Conservation (phyloP, 2,113 vertebrate genomes). For the Solea senegalensis region DNA sequence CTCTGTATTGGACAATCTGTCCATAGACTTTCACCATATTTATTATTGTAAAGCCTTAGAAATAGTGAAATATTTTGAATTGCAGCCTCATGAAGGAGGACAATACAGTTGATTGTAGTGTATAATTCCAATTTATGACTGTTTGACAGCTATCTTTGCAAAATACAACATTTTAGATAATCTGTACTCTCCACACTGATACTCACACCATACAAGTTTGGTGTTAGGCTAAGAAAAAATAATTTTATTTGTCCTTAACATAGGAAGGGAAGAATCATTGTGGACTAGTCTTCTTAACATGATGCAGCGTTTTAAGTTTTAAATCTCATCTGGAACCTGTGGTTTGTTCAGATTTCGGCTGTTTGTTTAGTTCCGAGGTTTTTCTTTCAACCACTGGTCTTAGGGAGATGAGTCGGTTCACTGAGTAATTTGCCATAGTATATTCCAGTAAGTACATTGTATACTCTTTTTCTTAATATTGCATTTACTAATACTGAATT, state of each 20-base stretch:
- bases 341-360: slow-evolving; percentile 60
- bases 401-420: slow-evolving; percentile 71
- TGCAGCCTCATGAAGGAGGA: slow-evolving; percentile 63
- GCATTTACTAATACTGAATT: slow-evolving; percentile 92
- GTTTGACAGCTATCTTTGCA: slow-evolving; percentile 60
- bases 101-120: slow-evolving; percentile 58
- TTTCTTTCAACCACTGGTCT: slow-evolving; percentile 73
- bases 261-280: slow-evolving; percentile 53
- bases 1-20: slow-evolving; percentile 76
- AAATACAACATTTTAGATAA: slow-evolving; percentile 60
- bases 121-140: slow-evolving; percentile 57
- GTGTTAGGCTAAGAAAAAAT: slow-evolving; percentile 46
- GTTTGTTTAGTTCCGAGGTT: slow-evolving; percentile 35
- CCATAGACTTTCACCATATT: slow-evolving; percentile 74
- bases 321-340: slow-evolving; percentile 58
- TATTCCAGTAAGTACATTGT: slow-evolving; percentile 81
- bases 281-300: slow-evolving; percentile 64
- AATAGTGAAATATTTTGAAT: slow-evolving; percentile 64
- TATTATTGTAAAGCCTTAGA: slow-evolving; percentile 75
- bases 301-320: slow-evolving; percentile 60
- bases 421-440: slow-evolving; percentile 77
- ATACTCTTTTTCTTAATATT: slow-evolving; percentile 83
- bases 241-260: slow-evolving; percentile 46
- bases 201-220: slow-evolving; percentile 35
- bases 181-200: slow-evolving; percentile 53